Base-by-base conservation (phyloP, 2,888 invertebrate genomes). In the Formica aserva region DNA sequence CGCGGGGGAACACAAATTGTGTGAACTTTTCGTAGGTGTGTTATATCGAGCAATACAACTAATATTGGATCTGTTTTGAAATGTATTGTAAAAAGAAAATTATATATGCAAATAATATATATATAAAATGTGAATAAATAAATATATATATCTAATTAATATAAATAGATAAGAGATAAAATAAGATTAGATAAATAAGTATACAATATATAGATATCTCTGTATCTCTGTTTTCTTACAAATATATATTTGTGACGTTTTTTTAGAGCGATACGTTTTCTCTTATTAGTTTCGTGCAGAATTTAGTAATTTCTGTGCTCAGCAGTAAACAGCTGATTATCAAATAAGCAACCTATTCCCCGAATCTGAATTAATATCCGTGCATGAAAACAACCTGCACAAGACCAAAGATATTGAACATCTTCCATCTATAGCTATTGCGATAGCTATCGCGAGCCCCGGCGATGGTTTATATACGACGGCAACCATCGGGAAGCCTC, bases 381-480 rank as follows among this genome's bases (percentile, higher is more conserved):
- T 67, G 26, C 35, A 48, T 66, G 22, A 66, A 65, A 65, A 26
- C 52, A 55, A 77, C 26, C 13, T 26, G 4, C 18, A 52, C 18
- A 66, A 26, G 11, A 13, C 0, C 3, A 29, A 18, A 35, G 3
- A 55, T 67, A 77, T 77, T n/a, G 38, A 66, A 69, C 2, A 35
- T 66, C n/a, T 13, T 35, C 18, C 13, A n/a, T 32, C n/a, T 76
- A 32, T 32, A 26, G 65, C n/a, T 66, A 66, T 60, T 41, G 38
- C 57, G 13, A 60, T 66, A 66, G n/a, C 52, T 52, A 76, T 52
- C 8, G 18, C 18, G 0, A 45, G 15, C n/a, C 52, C 41, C 29
- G 26, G 32, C 52, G 35, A 76, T 67, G 35, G 26, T 76, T 67
- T 76, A 76, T 52, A 35, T 52, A 35, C 26, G 52, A 66, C 15